Conservation (phyloP, 2,113 vertebrate species). For the Pelmatolapia mariae region DNA sequence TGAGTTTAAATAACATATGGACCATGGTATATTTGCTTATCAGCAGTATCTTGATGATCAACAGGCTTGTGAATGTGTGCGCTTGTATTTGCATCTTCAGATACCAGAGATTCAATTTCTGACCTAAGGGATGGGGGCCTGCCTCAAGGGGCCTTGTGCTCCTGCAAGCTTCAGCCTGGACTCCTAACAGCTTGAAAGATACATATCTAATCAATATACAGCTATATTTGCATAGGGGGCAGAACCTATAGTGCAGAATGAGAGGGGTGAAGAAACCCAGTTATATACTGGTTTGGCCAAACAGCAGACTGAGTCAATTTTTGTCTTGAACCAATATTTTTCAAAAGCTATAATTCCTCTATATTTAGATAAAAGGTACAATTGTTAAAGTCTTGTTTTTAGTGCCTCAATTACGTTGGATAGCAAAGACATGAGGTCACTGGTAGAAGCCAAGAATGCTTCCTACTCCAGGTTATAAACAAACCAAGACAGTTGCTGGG, state of each 20-base stretch:
- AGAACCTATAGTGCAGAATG: neutral
- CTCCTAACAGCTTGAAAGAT: constrained; percentile 56
- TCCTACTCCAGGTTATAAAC: neutral
- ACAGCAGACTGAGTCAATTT: neutral
- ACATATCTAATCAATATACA: constrained; percentile 63
- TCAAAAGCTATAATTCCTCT: neutral
- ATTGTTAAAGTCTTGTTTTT: neutral
- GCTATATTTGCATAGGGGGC: constrained; percentile 48
- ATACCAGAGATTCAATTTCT: constrained; percentile 24
- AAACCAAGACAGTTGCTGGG: neutral
- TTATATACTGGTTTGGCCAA: neutral
- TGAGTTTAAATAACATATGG: neutral
- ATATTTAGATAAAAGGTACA: neutral
- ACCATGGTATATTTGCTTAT: neutral
- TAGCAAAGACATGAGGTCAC: neutral
- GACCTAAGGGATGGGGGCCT: constrained; percentile 8
- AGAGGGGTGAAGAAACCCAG: neutral
- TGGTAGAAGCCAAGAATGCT: neutral
- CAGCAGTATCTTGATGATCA: neutral
- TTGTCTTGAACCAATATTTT: neutral
- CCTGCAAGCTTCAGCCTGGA: neutral
- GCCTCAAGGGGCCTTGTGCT: neutral
- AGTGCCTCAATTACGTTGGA: neutral
- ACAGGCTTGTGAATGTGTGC: neutral
- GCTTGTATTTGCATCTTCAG: neutral